phyloP scores from a whole-genome alignment of 2,888 invertebrate species.

The Abscondita cerata region DNA sequence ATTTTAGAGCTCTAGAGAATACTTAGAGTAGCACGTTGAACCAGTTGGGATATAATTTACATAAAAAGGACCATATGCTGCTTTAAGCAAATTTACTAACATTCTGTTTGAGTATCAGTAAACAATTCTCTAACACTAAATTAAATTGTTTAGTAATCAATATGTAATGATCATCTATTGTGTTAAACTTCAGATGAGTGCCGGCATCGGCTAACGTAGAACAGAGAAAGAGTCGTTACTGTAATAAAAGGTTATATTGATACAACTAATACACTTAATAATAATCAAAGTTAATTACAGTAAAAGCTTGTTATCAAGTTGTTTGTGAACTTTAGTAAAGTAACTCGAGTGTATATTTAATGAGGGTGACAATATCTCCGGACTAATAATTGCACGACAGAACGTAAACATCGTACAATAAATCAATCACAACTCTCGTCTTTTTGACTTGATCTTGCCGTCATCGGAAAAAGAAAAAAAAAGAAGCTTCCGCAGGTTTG shows the following conservation, averaged over 20 bases:
- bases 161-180: background rate
- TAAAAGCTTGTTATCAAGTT: slow-evolving; percentile 26
- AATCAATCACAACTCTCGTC: too few species aligned
- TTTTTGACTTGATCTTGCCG: too few species aligned
- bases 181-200: too few species aligned
- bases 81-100: slow-evolving; percentile 37
- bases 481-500: too few species aligned
- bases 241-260: background rate
- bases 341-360: slow-evolving; percentile 19
- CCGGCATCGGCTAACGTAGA: too few species aligned
- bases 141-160: slow-evolving; percentile 22
- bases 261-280: slow-evolving; percentile 17
- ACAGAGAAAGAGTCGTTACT: too few species aligned
- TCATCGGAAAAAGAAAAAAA: too few species aligned
- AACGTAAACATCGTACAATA: slow-evolving; percentile 15
- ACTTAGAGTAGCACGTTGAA: slow-evolving; percentile 46
- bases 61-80: slow-evolving; percentile 47
- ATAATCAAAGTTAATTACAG: slow-evolving; percentile 26
- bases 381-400: slow-evolving; percentile 19
- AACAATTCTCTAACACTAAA: slow-evolving; percentile 12
- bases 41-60: slow-evolving; percentile 49
- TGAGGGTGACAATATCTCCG: slow-evolving; percentile 21
- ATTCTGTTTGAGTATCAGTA: slow-evolving; percentile 17
- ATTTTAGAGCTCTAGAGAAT: slow-evolving; percentile 46
- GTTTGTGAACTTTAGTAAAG: slow-evolving; percentile 13